phyloP scores from a whole-genome alignment of 2,888 invertebrate genomes.

The Athetis lepigone region DNA sequence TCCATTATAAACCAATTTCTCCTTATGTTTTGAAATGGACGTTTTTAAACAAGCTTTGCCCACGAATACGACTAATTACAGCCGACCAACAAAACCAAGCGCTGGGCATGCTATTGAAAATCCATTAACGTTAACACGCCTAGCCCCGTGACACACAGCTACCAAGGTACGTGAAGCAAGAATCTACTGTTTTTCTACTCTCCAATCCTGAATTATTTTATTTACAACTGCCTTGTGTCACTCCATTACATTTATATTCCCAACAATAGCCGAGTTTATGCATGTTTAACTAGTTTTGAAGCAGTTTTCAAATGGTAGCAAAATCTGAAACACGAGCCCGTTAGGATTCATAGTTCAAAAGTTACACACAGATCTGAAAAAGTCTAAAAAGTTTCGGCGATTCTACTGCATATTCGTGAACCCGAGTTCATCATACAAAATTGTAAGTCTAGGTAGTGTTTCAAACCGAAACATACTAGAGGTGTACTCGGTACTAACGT shows the following conservation, averaged over 20 bases:
- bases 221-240: slow-evolving; percentile 23
- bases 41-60: background rate
- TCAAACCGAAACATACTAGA: background rate
- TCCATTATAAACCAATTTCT: too few relatives aligned
- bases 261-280: background rate
- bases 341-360: slow-evolving; percentile 3
- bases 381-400: background rate
- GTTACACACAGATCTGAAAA: background rate
- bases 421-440: background rate
- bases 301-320: slow-evolving; percentile 19
- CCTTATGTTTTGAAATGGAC: too few relatives aligned
- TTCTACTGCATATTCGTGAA: background rate
- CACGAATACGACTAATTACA: slow-evolving; percentile 23
- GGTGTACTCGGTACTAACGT: slow-evolving; percentile 25
- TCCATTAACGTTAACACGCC: slow-evolving; percentile 51
- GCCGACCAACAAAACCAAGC: slow-evolving; percentile 44
- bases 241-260: slow-evolving; percentile 30
- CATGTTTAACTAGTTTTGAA: slow-evolving; percentile 38
- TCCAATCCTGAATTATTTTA: slow-evolving; percentile 39
- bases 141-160: slow-evolving; percentile 37
- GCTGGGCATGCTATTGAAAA: slow-evolving; percentile 53
- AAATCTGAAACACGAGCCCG: background rate
- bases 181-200: slow-evolving; percentile 49
- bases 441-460: slow-evolving; percentile 2
- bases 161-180: slow-evolving; percentile 33